Base-by-base conservation (phyloP, 2,888 invertebrate genomes). In the Psylliodes chrysocephalus region DNA sequence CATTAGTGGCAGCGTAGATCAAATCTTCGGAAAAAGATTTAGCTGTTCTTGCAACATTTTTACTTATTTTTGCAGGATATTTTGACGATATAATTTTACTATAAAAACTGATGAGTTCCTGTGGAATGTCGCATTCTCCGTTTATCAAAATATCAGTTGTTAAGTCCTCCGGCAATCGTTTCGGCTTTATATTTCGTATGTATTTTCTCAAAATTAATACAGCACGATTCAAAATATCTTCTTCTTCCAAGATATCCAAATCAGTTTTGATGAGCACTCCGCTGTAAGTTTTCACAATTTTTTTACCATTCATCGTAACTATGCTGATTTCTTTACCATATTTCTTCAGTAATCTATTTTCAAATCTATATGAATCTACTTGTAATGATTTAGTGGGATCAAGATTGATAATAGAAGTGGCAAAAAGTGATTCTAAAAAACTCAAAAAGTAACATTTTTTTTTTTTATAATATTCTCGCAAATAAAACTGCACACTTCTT, bases 91-190 rank as follows among this genome's bases (percentile, higher is more conserved):
- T 28, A 7, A 56, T 44, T 19, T 14, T 33, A n/a, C 22, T 49
- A 47, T 22, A 33, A 49, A 62, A 56, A 25, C 51, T 12, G 17
- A n/a, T 0, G 8, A 44, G 18, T 25, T 4, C 6, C 14, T 47
- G 28, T 8, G 62, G 49, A 38, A 38, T 38, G 0, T 42, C 30
- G 22, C 62, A 62, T 33, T 56, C 62, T 33, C 62, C 62, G 18
- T 19, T 40, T 7, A 56, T 42, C 7, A 62, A 18, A 40, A 47
- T 17, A 8, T 8, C 15, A 2, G 15, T 6, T 0, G 0, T 55
- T 8, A 42, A 3, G 28, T 25, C 12, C 0, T 14, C 28, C 7
- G 55, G 55, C 4, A 55, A n/a, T n/a, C n/a, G n/a, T n/a, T n/a
- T n/a, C 6, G 6, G 35, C 5, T 53, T 6, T 1, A 53, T 53